Evolutionary conservation across 2,113 vertebrate genomes (phyloP).

Genomic region (Grammomys dolichurus): DNA sequence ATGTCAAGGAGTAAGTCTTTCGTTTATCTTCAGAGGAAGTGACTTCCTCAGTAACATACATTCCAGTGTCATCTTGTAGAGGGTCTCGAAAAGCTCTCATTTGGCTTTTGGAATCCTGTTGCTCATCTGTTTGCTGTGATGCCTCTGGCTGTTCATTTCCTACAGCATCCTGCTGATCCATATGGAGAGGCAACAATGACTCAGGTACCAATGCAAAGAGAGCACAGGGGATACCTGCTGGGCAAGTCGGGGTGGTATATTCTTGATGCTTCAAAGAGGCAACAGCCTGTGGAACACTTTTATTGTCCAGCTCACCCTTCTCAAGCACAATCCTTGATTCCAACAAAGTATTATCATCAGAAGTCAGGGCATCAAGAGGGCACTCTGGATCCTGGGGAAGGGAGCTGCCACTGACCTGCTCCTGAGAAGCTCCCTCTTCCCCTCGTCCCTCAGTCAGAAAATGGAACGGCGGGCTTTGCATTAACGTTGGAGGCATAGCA

Average conservation of each 20-base stretch:
- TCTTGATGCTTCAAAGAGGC: constrained; percentile 80
- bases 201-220: constrained; percentile 82
- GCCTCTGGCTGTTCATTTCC: constrained; percentile 71
- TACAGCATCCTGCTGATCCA: constrained; percentile 84
- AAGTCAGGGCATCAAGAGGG: constrained; percentile 80
- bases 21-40: constrained; percentile 94
- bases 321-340: constrained; percentile 84
- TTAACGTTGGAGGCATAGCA: constrained; percentile 96
- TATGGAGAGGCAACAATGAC: constrained; percentile 88
- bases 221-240: constrained; percentile 72
- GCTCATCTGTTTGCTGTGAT: constrained; percentile 81
- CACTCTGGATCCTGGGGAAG: constrained; percentile 85
- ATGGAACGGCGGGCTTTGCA: constrained; percentile 91
- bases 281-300: constrained; percentile 35
- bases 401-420: constrained; percentile 77
- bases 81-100: constrained; percentile 95
- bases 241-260: constrained; percentile 54
- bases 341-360: constrained; percentile 79
- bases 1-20: constrained; percentile 92
- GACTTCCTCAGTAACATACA: constrained; percentile 94
- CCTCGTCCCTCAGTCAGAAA: constrained; percentile 91
- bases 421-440: constrained; percentile 79
- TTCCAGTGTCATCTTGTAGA: constrained; percentile 96
- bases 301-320: constrained; percentile 81
- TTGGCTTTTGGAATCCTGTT: constrained; percentile 87